These are phyloP conservation scores for Morelia viridis DNA, from an alignment of 2,797 vertebrate genomes.

Conservation along the genomic window DNA sequence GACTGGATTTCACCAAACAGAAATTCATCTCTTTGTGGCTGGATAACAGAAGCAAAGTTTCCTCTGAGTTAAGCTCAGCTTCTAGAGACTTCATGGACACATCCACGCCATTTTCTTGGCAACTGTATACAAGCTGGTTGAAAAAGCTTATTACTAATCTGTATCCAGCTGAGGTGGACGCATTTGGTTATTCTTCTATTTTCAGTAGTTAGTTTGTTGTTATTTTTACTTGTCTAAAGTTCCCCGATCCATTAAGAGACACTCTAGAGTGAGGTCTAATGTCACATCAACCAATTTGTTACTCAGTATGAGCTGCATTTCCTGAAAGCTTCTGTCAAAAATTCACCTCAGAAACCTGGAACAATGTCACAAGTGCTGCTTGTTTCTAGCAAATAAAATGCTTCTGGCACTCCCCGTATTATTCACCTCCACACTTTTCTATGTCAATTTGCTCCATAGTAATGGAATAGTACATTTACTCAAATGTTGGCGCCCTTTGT, in stretches of 20 bases:
- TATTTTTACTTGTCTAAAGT: neutral
- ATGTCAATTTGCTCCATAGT: neutral
- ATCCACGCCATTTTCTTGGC: neutral
- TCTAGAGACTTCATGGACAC: neutral
- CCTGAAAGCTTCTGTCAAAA: neutral
- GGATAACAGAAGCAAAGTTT: neutral
- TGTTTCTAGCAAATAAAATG: slow-evolving; percentile 8
- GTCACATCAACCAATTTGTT: slow-evolving; percentile 1
- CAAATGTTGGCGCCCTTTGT: neutral
- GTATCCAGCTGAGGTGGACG: neutral
- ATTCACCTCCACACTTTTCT: neutral
- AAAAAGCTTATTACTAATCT: neutral
- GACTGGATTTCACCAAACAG: neutral
- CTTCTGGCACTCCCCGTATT: neutral
- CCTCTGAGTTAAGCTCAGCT: neutral
- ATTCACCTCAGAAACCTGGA: slow-evolving; percentile 4
- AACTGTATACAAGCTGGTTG: neutral
- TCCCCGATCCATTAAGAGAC: neutral
- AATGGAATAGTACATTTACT: neutral
- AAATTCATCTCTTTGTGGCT: neutral
- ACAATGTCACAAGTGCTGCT: neutral
- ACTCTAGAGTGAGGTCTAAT: neutral
- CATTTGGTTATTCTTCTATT: neutral
- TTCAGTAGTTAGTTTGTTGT: neutral
- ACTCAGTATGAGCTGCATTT: neutral